Conservation (phyloP, 1,140 invertebrate genomes). For the Bactericera cockerelli region DNA sequence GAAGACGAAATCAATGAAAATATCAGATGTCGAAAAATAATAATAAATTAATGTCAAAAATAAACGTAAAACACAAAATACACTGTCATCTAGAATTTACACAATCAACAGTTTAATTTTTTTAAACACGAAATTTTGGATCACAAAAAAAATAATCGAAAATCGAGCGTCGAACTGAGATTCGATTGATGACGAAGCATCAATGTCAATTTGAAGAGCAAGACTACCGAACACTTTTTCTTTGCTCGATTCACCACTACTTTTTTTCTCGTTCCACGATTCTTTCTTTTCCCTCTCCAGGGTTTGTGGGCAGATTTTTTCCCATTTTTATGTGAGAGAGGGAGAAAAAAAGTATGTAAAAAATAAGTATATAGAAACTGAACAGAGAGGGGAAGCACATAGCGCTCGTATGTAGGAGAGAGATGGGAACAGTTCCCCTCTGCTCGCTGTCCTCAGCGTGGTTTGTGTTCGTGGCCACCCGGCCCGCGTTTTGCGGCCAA, state of each 20-base stretch:
- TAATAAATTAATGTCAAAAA: too few relatives aligned
- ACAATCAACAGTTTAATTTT: background rate
- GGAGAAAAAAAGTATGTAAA: background rate
- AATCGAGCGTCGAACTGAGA: conserved; percentile 13
- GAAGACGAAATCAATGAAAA: too few relatives aligned
- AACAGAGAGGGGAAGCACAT: background rate
- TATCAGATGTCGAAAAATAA: too few relatives aligned
- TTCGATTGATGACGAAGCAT: conserved; percentile 19
- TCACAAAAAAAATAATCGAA: conserved; percentile 13
- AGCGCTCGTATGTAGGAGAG: background rate
- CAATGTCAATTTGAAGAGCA: conserved; percentile 18
- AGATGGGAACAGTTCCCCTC: conserved; percentile 10
- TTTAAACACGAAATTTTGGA: background rate
- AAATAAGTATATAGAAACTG: background rate
- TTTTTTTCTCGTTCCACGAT: conserved; percentile 20
- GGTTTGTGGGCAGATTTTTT: conserved; percentile 16
- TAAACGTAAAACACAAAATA: too few relatives aligned
- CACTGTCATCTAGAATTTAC: too few relatives aligned
- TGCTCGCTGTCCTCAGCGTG: conserved; percentile 20
- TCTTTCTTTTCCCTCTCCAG: conserved; percentile 20
- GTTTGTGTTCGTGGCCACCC: conserved; percentile 23
- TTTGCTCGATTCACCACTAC: conserved; percentile 16
- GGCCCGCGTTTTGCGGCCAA: conserved; percentile 26
- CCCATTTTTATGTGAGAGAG: conserved; percentile 12
- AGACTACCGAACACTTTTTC: conserved; percentile 18